Evolutionary conservation across 2,113 vertebrate genomes (phyloP).

Genomic region (Grallaria varia): DNA sequence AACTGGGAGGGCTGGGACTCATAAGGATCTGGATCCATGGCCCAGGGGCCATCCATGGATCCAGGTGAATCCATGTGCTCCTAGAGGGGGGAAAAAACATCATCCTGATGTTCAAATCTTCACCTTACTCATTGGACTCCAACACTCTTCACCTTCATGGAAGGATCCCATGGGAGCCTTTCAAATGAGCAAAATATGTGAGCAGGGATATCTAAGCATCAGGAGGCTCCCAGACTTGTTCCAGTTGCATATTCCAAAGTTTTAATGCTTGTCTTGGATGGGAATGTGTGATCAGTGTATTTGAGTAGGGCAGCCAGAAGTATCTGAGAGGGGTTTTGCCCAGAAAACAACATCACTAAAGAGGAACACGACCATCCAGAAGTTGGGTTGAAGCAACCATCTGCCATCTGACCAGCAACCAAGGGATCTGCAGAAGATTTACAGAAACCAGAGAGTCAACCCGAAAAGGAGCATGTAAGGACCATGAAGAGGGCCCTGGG

Average conservation of each 20-base stretch:
- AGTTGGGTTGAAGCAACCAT: not conserved
- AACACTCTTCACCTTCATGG: not conserved
- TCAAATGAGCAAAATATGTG: accelerated
- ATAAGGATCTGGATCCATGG: not conserved
- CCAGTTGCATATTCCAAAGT: not conserved
- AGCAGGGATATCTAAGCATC: not conserved
- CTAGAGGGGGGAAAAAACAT: not conserved
- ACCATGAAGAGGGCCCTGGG: no score
- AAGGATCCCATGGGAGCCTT: not conserved
- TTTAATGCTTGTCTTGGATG: not conserved
- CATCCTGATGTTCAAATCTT: not conserved
- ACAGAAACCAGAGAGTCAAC: not conserved
- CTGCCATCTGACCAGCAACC: not conserved
- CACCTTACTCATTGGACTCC: not conserved
- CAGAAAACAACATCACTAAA: not conserved
- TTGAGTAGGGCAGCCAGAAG: not conserved
- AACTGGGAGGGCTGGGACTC: not conserved
- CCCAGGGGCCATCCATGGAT: accelerated
- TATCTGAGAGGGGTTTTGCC: not conserved
- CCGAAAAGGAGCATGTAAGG: not conserved
- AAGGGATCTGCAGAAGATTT: not conserved
- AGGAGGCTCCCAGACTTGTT: not conserved
- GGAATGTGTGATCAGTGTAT: accelerated
- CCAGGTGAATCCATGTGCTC: not conserved
- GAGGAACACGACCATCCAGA: not conserved